Evolutionary conservation across 1,140 invertebrate genomes (phyloP).

Genomic region (Bombus picipes): DNA sequence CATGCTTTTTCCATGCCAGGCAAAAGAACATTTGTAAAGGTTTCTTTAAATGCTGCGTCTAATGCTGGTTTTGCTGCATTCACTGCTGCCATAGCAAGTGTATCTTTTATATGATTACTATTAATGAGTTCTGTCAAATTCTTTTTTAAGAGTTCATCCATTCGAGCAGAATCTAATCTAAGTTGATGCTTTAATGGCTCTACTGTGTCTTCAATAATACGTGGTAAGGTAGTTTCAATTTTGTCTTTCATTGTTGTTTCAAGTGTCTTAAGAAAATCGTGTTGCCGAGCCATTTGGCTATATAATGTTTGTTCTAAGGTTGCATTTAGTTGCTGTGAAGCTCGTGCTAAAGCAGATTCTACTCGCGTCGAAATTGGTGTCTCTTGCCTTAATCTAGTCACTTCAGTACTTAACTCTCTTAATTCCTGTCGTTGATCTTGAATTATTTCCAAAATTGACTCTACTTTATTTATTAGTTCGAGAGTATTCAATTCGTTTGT

Average conservation of each 20-base stretch:
- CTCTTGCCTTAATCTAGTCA: slow-evolving; percentile 76
- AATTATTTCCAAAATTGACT: slow-evolving; percentile 71
- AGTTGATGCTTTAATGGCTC: slow-evolving; percentile 90
- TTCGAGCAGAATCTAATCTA: slow-evolving; percentile 88
- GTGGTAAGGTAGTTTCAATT: slow-evolving; percentile 86
- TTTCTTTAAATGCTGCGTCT: slow-evolving; percentile 88
- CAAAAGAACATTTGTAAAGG: slow-evolving; percentile 88
- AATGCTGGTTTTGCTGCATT: slow-evolving; percentile 86
- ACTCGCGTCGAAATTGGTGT: slow-evolving; percentile 73
- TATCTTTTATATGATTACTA: slow-evolving; percentile 89
- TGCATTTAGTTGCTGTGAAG: slow-evolving; percentile 76
- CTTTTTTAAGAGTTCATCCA: slow-evolving; percentile 90
- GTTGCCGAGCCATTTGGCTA: slow-evolving; percentile 80
- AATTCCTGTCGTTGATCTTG: slow-evolving; percentile 76
- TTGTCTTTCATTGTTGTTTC: slow-evolving; percentile 87
- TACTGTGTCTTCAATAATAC: slow-evolving; percentile 85
- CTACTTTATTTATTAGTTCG: slow-evolving; percentile 73
- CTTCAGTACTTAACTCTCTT: slow-evolving; percentile 76
- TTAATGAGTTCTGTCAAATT: slow-evolving; percentile 90
- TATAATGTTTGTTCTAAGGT: slow-evolving; percentile 82
- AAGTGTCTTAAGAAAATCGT: slow-evolving; percentile 82
- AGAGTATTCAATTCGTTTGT: slow-evolving; percentile 65
- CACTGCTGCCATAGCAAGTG: slow-evolving; percentile 86
- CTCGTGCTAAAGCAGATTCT: slow-evolving; percentile 74
- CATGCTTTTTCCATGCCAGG: slow-evolving; percentile 93